Percentiles rank a stretch among this genome's conserved stretches.
These are phyloP conservation scores for Actenoides hombroni DNA, from an alignment of 2,113 vertebrate genomes.

Conservation along the genomic window DNA sequence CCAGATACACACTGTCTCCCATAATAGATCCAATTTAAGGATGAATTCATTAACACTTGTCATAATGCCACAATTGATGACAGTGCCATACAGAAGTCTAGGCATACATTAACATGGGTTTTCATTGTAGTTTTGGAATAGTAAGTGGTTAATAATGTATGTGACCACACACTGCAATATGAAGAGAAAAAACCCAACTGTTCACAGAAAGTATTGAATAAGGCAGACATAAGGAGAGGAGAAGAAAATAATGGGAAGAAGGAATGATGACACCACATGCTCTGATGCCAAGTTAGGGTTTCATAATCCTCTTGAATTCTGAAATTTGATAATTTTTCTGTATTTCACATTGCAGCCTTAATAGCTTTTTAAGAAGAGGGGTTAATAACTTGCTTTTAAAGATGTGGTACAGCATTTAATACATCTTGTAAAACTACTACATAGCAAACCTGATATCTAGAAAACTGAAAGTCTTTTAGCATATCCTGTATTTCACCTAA, in stretches of 20 bases:
- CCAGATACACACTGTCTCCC: background rate
- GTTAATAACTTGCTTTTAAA: background rate
- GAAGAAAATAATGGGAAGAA: background rate
- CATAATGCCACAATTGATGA: background rate
- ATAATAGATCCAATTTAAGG: background rate
- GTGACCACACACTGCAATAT: background rate
- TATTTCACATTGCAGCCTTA: background rate
- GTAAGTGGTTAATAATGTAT: constrained; percentile 24
- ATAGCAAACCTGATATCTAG: background rate
- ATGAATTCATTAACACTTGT: constrained; percentile 15
- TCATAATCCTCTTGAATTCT: background rate
- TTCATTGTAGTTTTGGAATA: background rate
- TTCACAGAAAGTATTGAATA: background rate
- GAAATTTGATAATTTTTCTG: background rate
- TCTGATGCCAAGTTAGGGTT: background rate
- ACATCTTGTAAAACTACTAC: background rate
- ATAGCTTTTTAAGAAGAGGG: background rate
- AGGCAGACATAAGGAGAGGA: background rate
- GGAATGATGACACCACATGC: background rate
- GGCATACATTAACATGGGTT: background rate
- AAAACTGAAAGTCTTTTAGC: background rate
- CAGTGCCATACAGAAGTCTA: background rate
- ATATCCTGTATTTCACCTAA: background rate
- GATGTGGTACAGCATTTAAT: background rate
- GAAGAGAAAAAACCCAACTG: background rate